These are phyloP conservation scores for Pipra filicauda DNA, from an alignment of 2,113 vertebrate species.

Conservation along the genomic window DNA sequence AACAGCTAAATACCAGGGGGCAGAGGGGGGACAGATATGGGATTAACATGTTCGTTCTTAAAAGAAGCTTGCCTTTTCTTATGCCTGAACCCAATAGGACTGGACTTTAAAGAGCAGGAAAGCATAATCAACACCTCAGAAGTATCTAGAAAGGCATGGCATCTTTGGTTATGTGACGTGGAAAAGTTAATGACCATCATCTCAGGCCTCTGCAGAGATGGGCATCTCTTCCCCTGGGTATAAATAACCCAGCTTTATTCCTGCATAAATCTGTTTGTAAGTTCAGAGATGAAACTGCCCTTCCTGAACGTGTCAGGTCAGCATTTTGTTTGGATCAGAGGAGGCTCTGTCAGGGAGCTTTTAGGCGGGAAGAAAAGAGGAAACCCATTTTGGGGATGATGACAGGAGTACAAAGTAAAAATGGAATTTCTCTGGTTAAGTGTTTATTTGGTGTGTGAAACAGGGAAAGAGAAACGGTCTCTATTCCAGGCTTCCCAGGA, in stretches of 20 bases:
- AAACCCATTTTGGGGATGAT: neutral
- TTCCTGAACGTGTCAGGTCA: neutral
- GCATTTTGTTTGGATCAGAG: neutral
- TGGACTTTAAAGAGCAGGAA: neutral
- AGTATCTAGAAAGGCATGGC: neutral
- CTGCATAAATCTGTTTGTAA: neutral
- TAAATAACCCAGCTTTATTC: neutral
- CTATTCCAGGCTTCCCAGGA: neutral
- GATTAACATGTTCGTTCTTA: neutral
- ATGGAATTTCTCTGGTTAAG: neutral
- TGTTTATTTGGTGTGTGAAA: neutral
- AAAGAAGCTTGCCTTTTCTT: neutral
- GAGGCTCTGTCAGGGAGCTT: neutral
- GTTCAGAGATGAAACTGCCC: neutral
- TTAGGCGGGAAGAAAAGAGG: neutral
- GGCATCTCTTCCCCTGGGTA: neutral
- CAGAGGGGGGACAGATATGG: neutral
- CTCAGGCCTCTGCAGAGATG: neutral
- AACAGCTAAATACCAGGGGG: neutral
- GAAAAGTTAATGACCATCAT: constrained; percentile 4
- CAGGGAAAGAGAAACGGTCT: neutral
- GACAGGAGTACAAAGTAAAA: neutral
- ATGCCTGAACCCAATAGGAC: neutral
- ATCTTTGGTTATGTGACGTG: neutral
- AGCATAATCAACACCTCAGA: neutral